A percentile compares a stretch with the other conserved stretches of the same genome.
Evolutionary conservation across 2,797 vertebrate genomes (phyloP).

Genomic region (Hafferia zeledoni): DNA sequence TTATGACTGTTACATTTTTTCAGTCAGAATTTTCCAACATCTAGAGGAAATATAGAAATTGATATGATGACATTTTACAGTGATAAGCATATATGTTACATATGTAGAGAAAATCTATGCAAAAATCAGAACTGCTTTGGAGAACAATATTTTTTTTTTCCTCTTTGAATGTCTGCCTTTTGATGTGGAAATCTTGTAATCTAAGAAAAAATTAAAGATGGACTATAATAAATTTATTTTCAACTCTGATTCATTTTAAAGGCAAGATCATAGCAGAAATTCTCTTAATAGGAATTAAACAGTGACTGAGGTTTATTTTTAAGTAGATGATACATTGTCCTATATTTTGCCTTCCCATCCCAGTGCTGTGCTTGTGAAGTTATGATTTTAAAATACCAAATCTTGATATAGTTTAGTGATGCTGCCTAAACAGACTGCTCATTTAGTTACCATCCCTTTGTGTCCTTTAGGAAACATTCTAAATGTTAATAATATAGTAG

Average conservation of each 20-base stretch:
- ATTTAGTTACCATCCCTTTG: neutral
- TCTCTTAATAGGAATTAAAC: neutral
- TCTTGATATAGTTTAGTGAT: neutral
- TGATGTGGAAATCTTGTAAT: neutral
- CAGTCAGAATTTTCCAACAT: neutral
- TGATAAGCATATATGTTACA: neutral
- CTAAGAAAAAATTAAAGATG: neutral
- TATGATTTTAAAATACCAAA: neutral
- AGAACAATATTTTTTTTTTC: neutral
- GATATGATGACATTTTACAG: neutral
- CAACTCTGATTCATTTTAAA: neutral
- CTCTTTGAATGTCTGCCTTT: neutral
- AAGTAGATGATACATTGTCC: neutral
- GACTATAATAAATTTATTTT: neutral
- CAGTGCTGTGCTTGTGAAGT: neutral
- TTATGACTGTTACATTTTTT: neutral
- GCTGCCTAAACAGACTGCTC: neutral
- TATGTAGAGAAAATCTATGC: neutral
- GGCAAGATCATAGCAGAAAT: neutral
- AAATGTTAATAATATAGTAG: neutral
- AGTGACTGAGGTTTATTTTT: neutral
- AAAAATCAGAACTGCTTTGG: neutral
- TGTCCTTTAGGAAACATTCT: neutral
- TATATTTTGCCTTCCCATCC: neutral
- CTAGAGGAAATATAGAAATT: neutral